These are phyloP conservation scores for Drosophila serrata DNA, from an alignment of 1,140 invertebrate species.

Conservation along the genomic window DNA sequence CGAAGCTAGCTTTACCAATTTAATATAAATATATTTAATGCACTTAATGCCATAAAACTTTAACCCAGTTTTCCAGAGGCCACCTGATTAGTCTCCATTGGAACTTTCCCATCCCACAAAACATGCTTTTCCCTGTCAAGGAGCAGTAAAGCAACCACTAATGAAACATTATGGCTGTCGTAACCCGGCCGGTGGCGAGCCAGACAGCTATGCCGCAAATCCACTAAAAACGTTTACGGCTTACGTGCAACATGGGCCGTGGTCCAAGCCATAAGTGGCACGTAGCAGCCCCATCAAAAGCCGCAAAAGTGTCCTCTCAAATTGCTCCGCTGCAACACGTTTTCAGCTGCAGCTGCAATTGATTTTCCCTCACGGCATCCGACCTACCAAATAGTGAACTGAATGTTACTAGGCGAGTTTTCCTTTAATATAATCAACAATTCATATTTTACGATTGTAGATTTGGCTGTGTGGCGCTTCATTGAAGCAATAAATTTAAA, in stretches of 20 bases:
- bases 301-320: constrained; percentile 70
- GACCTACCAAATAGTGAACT: too few relatives aligned
- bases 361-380: too few relatives aligned
- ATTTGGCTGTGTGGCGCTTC: constrained; percentile 47
- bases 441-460: constrained; percentile 49
- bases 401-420: not conserved
- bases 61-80: not conserved
- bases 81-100: not conserved
- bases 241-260: constrained; percentile 71
- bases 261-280: constrained; percentile 68
- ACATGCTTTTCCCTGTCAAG: constrained; percentile 38
- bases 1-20: not conserved
- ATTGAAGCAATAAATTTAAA: constrained; percentile 77
- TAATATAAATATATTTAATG: not conserved
- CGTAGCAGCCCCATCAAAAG: constrained; percentile 55
- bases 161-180: constrained; percentile 77
- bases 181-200: constrained; percentile 38
- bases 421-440: constrained; percentile 45
- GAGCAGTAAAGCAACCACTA: constrained; percentile 58
- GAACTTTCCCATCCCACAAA: constrained; percentile 1
- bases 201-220: constrained; percentile 70
- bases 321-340: constrained; percentile 69
- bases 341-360: constrained; percentile 59
- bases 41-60: not conserved
- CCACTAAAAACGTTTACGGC: constrained; percentile 80